Evolutionary conservation across 1,140 invertebrate species (phyloP), one percentile per base, ranked within the genome.

Genomic region (Hyles vespertilio): DNA sequence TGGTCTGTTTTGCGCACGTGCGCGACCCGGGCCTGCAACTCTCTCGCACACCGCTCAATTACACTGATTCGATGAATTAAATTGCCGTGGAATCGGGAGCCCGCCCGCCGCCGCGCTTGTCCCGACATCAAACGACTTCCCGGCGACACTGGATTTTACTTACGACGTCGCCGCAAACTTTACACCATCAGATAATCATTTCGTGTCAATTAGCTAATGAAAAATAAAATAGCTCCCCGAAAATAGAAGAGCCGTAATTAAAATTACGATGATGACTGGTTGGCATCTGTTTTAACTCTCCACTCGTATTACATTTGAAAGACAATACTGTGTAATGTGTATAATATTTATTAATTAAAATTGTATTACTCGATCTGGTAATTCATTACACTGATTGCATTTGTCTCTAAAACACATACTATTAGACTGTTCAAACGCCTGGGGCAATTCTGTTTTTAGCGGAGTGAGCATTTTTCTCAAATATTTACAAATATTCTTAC

Each of bases 141-240:
- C 64, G 76, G 72, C 67, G 63, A 72, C 66, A 77, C 76, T 59
- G 59, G 70, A 81, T 74, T 79, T 77, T 71, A 69, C 74, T 8
- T 70, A 60, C 47, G 40, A 50, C 51, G 60, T 11, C 56, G 32
- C 44, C 32, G 52, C 54, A 54, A 67, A 67, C 53, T 67, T 85
- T 85, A 81, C 79, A 73, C 79, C 72, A 70, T 76, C 66, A 78
- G 74, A 88, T 87, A 83, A 85, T 85, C 77, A 81, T 86, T 81
- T 72, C 69, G 72, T 84, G 81, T 87, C 86, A 89, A 89, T 89
- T 89, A 89, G 86, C 84, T 89, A 89, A 89, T 88, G 84, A 84
- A 88, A 87, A 85, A 85, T 88, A 77, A 74, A 84, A 84, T 82
- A 79, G 79, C 71, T 75, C 57, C 57, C 63, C 67, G 65, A 77